Conservation (phyloP, 2,113 vertebrate species). For the Spea multiplicata region DNA sequence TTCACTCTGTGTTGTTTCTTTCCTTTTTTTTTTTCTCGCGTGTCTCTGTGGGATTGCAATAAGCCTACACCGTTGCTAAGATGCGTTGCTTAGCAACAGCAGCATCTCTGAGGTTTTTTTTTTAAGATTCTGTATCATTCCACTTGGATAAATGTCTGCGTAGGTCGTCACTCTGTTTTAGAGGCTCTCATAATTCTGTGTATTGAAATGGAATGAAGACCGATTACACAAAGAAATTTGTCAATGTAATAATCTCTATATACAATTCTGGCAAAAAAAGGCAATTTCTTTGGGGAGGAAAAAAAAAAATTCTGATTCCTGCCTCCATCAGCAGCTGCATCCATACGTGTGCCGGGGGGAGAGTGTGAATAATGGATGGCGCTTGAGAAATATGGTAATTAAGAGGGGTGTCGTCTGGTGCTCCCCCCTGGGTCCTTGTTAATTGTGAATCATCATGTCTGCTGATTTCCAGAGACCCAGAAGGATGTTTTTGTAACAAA, state of each 20-base stretch:
- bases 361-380: conserved; percentile 47
- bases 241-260: no score
- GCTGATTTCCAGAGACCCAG: conserved; percentile 47
- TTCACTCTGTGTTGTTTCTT: background rate
- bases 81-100: conserved; percentile 74
- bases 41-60: conserved; percentile 56
- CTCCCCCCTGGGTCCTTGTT: conserved; percentile 53
- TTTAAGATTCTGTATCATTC: conserved; percentile 43
- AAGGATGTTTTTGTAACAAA: conserved; percentile 52
- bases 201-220: background rate
- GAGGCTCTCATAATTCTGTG: background rate
- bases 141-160: conserved; percentile 53
- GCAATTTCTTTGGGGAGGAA: no score
- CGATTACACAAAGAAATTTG: no score
- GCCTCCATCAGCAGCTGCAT: background rate
- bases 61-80: conserved; percentile 66
- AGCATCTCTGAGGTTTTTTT: conserved; percentile 51
- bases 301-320: background rate
- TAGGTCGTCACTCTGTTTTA: conserved; percentile 4
- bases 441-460: conserved; percentile 55
- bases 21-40: conserved; percentile 31
- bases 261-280: no score
- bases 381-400: conserved; percentile 52
- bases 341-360: conserved; percentile 50
- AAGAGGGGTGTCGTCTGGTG: conserved; percentile 50